Base-by-base conservation (phyloP, 2,113 vertebrate species). In the Hippocampus zosterae region DNA sequence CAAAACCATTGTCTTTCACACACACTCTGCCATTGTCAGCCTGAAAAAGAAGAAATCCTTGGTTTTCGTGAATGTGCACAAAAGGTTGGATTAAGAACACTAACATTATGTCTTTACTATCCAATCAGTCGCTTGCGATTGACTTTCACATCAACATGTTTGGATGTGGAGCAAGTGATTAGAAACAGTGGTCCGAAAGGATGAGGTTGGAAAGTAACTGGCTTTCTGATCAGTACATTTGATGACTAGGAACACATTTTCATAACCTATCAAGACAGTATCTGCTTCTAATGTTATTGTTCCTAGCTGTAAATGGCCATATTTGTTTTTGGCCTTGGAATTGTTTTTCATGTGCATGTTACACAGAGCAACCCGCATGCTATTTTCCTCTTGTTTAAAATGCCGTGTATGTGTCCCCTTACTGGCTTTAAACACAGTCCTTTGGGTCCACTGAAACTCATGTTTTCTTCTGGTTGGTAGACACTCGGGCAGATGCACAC, bases 101-200 rank as follows among this genome's bases (percentile, higher is more conserved):
- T 65, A 69, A 87, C 84, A 88, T 90, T 87, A 88, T 81, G 82
- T 70, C 76, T 80, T 65, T 59, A 59, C 81, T 88, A 90, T 92
- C 89, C 87, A 84, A 86, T 89, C 87, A 85, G 74, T 19, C 57
- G 72, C 63, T 75, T 27, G 27, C 84, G 85, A 84, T 84, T 85
- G 84, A 84, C 73, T 78, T 81, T 80, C 78, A 87, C 84, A 89
- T 88, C 81, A 82, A 70, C 72, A 53, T 64, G 82, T 83, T 70
- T 65, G 53, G 64, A 75, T 56, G 74, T 76, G 77, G 76, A 70
- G 65, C 27, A 18, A 73, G 70, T 71, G 81, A 86, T 89, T 88
- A 87, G 83, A 83, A 77, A 68, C 64, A 74, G 62, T 66, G 81
- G 69, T 76, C 68, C 76, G 76, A 75, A n/a, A 71, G 78, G 75